A percentile compares a stretch with the other conserved stretches of the same genome.
These are phyloP conservation scores for Fukomys damarensis DNA, from an alignment of 2,113 vertebrate genomes.

Conservation along the genomic window DNA sequence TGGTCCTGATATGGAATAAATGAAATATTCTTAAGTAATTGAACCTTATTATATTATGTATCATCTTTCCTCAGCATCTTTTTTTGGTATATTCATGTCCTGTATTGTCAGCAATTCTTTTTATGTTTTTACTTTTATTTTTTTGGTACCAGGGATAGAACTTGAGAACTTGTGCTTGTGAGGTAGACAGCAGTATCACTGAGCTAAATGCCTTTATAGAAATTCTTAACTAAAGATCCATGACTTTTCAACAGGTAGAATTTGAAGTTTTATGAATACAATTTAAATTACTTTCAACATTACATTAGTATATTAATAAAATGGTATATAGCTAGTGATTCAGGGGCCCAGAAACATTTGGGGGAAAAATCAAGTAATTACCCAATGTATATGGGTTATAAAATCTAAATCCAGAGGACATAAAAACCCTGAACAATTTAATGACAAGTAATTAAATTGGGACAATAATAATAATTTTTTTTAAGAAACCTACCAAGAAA, in stretches of 20 bases:
- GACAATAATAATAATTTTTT: too few species aligned
- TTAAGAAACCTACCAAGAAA: too few species aligned
- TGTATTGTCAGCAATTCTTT: not conserved
- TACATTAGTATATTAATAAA: constrained; percentile 14
- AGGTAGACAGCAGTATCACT: too few species aligned
- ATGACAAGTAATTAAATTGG: not conserved
- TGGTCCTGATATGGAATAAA: not conserved
- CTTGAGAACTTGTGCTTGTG: too few species aligned
- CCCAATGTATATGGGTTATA: not conserved
- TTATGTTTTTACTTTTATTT: too few species aligned
- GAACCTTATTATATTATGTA: not conserved
- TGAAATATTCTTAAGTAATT: not conserved
- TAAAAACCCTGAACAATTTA: not conserved
- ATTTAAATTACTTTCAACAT: not conserved
- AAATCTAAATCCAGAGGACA: not conserved
- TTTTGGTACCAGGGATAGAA: too few species aligned
- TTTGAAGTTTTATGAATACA: not conserved
- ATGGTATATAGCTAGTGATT: not conserved
- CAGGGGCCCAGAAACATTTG: not conserved
- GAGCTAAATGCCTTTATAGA: too few species aligned
- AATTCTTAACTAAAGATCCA: not conserved
- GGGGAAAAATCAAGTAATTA: not conserved
- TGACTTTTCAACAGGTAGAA: not conserved
- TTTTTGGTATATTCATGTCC: not conserved
- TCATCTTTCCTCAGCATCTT: not conserved